Evolutionary conservation across 2,113 vertebrate species (phyloP), one percentile per base, ranked within the genome.

Genomic region (Notarius lentiginosus): DNA sequence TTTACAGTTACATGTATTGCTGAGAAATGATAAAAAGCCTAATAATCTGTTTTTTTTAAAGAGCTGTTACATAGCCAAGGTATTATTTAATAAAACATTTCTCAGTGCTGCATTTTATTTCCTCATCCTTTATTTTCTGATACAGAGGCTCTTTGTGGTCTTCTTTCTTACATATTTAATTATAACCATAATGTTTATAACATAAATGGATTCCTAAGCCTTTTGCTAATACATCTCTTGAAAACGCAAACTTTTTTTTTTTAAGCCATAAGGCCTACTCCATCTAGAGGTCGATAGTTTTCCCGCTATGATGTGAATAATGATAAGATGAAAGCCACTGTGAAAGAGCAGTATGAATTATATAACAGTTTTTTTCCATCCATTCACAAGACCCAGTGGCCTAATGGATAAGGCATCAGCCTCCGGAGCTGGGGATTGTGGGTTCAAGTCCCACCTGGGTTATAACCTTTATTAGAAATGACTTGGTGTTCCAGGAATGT

Each of bases 381-480:
- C 0, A 0, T 56, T 10, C 2, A 22, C 6, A 47, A 1, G 7
- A 20, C 70, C 34, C 70, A 73, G 70, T 79, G 77, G 53, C 55
- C 77, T 98, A 98, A 98, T 99, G 97, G 97, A 99, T 97, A 99
- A 99, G 97, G 97, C 97, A 98, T 96, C 96, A 97, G 97, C 97
- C 97, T 98, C 97, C 97, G 95, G 96, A 98, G 97, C 97, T 97
- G 96, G 96, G 94, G 95, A 96, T 96, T 96, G 95, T 96, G 96
- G 95, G 96, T 96, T 96, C 95, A 94, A 96, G 96, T 96, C 95
- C 96, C 96, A 96, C 94, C 95, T 96, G 95, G 95, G 95, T 96
- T 18, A 9, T 22, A 20, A 0, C n/a, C 4, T 60, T 22, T 60
- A 6, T 20, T 80, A 18, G 10, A 17, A 60, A 20, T 18, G 58